Conservation (phyloP, 2,888 invertebrate genomes). For the Norana najaformis region DNA sequence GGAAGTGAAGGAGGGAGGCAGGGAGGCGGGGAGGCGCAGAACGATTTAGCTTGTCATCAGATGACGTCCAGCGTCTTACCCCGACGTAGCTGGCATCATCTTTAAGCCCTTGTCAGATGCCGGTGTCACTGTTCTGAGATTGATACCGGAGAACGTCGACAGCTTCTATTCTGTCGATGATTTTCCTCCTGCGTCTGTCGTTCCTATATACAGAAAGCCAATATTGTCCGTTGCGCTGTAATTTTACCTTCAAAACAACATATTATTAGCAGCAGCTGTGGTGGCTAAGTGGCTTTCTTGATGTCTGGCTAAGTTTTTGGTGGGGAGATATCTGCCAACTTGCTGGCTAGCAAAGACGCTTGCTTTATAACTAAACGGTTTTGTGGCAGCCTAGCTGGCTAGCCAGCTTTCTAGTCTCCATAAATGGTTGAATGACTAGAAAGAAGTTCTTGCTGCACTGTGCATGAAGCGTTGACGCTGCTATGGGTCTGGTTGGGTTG, state of each 20-base stretch:
- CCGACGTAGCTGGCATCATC: not conserved
- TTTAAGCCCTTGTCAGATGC: not conserved
- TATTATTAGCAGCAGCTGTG: not conserved
- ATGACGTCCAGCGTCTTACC: not conserved
- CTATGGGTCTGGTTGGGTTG: too few relatives aligned
- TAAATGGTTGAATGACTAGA: too few relatives aligned
- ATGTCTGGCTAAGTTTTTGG: too few relatives aligned
- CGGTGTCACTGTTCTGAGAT: not conserved
- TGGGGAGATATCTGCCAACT: too few relatives aligned
- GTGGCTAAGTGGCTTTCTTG: not conserved
- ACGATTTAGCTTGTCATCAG: not conserved
- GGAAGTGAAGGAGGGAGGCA: not conserved
- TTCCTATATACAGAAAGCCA: too few relatives aligned
- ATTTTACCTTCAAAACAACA: not conserved
- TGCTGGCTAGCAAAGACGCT: too few relatives aligned
- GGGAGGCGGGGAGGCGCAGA: not conserved
- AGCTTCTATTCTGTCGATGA: not conserved
- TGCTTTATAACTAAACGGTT: too few relatives aligned
- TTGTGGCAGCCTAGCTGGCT: too few relatives aligned
- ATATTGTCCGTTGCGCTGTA: not conserved
- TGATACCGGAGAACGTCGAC: not conserved
- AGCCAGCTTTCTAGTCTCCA: too few relatives aligned
- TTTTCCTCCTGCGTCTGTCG: not conserved
- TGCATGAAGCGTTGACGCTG: too few relatives aligned
- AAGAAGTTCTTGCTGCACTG: too few relatives aligned